A percentile compares a stretch with the other conserved stretches of the same genome.
phyloP scores from a whole-genome alignment of 2,113 vertebrate species.

The Paradisaea rubra region DNA sequence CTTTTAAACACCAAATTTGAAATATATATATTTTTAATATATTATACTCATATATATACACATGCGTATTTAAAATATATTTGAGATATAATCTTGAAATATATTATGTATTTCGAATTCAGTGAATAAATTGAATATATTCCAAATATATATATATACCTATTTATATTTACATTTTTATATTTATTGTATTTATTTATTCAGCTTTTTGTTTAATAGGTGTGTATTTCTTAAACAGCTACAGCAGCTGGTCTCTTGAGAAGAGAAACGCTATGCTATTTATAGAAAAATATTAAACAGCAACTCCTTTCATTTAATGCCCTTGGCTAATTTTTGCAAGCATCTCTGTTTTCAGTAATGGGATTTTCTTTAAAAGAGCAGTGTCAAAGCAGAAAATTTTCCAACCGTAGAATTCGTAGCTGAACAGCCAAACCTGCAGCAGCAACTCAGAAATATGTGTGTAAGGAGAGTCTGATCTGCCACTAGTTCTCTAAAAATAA shows the following conservation, averaged over 20 bases:
- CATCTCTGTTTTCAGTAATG: conserved; percentile 4
- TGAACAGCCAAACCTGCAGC: neutral
- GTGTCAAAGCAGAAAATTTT: conserved; percentile 11
- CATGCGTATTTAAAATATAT: neutral
- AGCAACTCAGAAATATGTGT: neutral
- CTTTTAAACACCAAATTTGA: neutral
- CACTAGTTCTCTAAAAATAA: neutral
- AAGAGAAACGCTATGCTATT: conserved; percentile 17
- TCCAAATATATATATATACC: neutral
- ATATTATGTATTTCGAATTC: neutral
- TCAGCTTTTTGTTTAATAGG: neutral
- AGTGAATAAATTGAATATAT: neutral
- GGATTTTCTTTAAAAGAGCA: conserved; percentile 8
- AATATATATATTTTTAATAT: neutral
- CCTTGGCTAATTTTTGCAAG: conserved; percentile 15
- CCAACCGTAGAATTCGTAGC: neutral
- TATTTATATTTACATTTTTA: neutral
- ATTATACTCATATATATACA: too few species aligned
- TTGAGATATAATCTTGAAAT: neutral
- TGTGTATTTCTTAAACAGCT: conserved; percentile 7
- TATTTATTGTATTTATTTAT: neutral
- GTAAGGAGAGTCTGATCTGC: neutral
- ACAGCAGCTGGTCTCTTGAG: conserved; percentile 26
- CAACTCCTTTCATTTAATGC: neutral
- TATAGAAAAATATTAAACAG: conserved; percentile 28